Conservation (phyloP, 53 echinoderm and acorn worm genomes). For the Stichopus horrens region DNA sequence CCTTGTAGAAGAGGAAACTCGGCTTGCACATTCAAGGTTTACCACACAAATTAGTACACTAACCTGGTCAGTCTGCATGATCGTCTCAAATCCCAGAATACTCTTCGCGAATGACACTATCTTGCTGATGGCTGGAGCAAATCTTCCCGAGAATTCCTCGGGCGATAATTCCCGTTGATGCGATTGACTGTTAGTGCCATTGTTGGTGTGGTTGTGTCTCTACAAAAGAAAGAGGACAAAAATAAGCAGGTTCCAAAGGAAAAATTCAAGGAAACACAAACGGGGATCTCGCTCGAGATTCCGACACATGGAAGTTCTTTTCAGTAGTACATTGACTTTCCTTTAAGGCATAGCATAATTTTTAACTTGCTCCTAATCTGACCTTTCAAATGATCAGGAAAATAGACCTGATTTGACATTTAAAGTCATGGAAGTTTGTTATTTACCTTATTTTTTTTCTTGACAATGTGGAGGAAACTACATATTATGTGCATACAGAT, state of each 20-base stretch:
- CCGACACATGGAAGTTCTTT: no score
- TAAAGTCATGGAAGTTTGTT: no score
- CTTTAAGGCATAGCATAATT: not conserved
- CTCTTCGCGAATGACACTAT: conserved; percentile 88
- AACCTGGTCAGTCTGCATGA: conserved; percentile 88
- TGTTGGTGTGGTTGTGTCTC: conserved; percentile 19
- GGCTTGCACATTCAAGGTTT: no score
- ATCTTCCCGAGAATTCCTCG: conserved; percentile 76
- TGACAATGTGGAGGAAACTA: no score
- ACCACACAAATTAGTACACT: no score
- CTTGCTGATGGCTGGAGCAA: conserved; percentile 87
- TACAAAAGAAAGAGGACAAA: not conserved
- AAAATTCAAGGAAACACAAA: not conserved
- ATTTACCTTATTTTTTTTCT: no score
- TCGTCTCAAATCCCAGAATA: conserved; percentile 81
- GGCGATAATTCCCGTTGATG: conserved; percentile 35
- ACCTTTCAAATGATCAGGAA: no score
- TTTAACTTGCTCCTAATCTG: no score
- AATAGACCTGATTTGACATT: no score
- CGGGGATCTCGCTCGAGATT: not conserved
- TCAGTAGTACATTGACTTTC: not conserved
- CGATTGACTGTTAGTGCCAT: not conserved
- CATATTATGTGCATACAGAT: no score
- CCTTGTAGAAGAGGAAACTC: no score
- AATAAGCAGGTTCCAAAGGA: not conserved